Evolutionary conservation across 1,140 invertebrate species (phyloP), one percentile per base, ranked within the genome.

Genomic region (Lasioglossum albipes): DNA sequence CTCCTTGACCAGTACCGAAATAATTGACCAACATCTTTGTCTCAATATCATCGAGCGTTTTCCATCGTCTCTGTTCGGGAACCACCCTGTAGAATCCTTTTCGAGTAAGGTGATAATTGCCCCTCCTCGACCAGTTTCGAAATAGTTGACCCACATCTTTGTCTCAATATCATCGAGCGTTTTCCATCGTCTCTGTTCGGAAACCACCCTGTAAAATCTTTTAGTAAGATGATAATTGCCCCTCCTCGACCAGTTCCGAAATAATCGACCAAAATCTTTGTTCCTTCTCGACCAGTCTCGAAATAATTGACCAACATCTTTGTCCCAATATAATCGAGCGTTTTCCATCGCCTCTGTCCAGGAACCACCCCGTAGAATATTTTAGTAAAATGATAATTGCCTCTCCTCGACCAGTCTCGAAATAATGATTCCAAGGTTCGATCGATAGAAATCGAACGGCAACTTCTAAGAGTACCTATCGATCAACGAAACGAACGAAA

Each of bases 291-390:
- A 36, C 52, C 66, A 27, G 52, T 12, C 27, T 18, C 57, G 13
- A 85, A 54, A 31, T 12, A 7, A 1, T 74, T 71, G 52, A 78
- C 66, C 61, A 62, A 20, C 79, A 73, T 81, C 76, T 74, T 66
- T 81, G 27, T 71, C 18, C 77, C 62, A 74, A n/a, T 59, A 74
- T 36, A 45, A 42, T 61, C 49, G n/a, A 7, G 52, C 52, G 7
- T 22, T 75, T 75, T 45, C 27, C 69, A 54, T 78, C 41, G 73
- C 4, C n/a, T 64, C 6, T 36, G 36, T 0, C 12, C 12, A 12
- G 10, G 12, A 0, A 49, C 9, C 45, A 10, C 2, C 2, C 13
- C 13, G 45, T 36, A 36, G 36, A 36, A 36, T 36, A n/a, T n/a
- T 36, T 36, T 12, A 49, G 45, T 49, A 49, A 49, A 2, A 49